Evolutionary conservation across 2,888 invertebrate species (phyloP), one percentile per base, ranked within the genome.

Genomic region (Synergus japonicus): DNA sequence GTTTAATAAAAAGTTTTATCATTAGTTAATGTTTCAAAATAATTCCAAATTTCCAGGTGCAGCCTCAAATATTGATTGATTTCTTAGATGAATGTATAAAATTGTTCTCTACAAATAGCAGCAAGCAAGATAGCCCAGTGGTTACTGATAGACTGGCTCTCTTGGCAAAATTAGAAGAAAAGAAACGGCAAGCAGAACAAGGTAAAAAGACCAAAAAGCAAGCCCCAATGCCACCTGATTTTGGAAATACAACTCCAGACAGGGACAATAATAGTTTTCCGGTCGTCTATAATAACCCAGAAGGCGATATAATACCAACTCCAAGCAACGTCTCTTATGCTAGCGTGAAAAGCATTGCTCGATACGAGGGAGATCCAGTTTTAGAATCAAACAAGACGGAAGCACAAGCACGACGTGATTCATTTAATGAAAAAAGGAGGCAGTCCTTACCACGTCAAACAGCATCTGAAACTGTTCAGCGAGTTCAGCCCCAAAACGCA

Each of bases 71-170:
- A 89, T 94, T 95, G 89, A 92, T 96, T 66, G 94, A 95, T 83
- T 97, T 96, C 89, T 90, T 97, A 54, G 95, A 95, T 84, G 95
- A 95, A 82, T 96, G 96, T 85, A 94, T 97, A 86, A 94, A 93
- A 88, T 94, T 89, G 87, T 92, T 94, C 86, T 87, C 87, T 8
- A 85, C 84, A 15, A 91, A 91, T 54, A 86, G 85, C 54, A 88
- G 87, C n/a, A 87, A 88, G 64, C 85, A 94, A 88, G 92, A 94
- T 91, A 90, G 93, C 86, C 86, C 92, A 85, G 64, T 88, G 84
- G 91, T 93, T 15, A 87, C 93, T 2, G 94, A 94, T 79, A 94
- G 94, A 85, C 94, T 95, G 84, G 96, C 96, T 85, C 91, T 96
- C 49, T 88, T 96, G 82, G 90, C 93, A 78, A 93, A 93, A 84